Percentiles rank a stretch among this genome's conserved stretches.
These are phyloP conservation scores for Drosophila pegasa DNA, from an alignment of 2,888 invertebrate genomes.

Conservation along the genomic window DNA sequence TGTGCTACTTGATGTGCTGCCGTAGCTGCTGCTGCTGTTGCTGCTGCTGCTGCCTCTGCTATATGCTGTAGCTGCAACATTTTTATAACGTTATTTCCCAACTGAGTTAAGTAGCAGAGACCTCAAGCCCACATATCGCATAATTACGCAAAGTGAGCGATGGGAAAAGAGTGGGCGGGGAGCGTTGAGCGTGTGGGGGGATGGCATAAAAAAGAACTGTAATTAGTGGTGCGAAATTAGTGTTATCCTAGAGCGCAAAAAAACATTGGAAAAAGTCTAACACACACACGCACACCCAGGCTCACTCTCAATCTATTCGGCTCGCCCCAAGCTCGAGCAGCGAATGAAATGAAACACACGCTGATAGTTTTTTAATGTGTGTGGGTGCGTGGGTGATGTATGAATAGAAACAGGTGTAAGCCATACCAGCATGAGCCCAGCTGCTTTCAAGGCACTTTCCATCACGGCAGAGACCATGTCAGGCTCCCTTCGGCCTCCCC, in stretches of 20 bases:
- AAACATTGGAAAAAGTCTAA: constrained; percentile 54
- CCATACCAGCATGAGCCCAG: constrained; percentile 21
- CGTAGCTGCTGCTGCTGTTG: background rate
- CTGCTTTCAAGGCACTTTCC: constrained; percentile 52
- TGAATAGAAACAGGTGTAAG: constrained; percentile 52
- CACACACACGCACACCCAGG: background rate
- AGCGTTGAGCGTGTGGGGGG: background rate
- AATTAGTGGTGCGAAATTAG: constrained; percentile 80
- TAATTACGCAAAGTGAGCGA: constrained; percentile 64
- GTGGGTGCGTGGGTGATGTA: constrained; percentile 32
- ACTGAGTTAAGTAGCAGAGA: constrained; percentile 71
- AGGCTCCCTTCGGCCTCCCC: background rate
- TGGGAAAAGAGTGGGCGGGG: constrained; percentile 13
- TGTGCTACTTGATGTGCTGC: constrained; percentile 36
- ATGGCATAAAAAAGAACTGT: constrained; percentile 56
- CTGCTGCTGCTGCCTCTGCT: background rate
- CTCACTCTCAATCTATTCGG: constrained; percentile 5
- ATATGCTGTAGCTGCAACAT: constrained; percentile 37
- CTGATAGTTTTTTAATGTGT: constrained; percentile 73
- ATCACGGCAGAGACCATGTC: constrained; percentile 31
- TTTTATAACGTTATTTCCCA: constrained; percentile 74
- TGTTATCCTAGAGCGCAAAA: constrained; percentile 68
- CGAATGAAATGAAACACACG: constrained; percentile 70
- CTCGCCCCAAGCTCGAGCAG: constrained; percentile 1
- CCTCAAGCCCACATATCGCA: constrained; percentile 51